Evolutionary conservation across 2,888 invertebrate genomes (phyloP).

Genomic region (Scaptodrosophila latifasciaeformis): DNA sequence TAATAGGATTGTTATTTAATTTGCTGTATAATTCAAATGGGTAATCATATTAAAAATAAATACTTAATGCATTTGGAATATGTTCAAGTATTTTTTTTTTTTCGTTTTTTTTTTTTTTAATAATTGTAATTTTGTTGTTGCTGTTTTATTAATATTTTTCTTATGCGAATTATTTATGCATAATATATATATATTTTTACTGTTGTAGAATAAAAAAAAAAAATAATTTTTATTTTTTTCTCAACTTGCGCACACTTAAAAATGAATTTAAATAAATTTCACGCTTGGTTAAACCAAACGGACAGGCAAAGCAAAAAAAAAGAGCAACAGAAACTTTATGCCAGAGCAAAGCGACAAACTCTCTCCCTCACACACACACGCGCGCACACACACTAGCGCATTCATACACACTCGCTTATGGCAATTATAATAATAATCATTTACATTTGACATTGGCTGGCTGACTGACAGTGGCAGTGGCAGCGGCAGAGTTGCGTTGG

Average conservation of each 20-base stretch:
- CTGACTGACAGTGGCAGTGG: slow-evolving; percentile 30
- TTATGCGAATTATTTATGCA: not conserved
- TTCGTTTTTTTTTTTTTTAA: slow-evolving; percentile 8
- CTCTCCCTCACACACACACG: slow-evolving; percentile 12
- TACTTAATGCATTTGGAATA: too few species aligned
- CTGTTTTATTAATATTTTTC: slow-evolving; percentile 3
- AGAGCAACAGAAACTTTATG: too few species aligned
- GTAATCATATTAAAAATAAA: too few species aligned
- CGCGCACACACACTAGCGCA: not conserved
- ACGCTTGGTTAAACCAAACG: slow-evolving; percentile 62
- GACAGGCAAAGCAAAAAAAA: not conserved
- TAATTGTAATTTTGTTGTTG: slow-evolving; percentile 20
- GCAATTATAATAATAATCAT: slow-evolving; percentile 63
- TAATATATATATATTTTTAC: slow-evolving; percentile 6
- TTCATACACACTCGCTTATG: slow-evolving; percentile 12
- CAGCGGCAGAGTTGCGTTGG: slow-evolving; percentile 8
- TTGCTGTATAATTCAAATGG: too few species aligned
- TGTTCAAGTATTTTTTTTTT: too few species aligned
- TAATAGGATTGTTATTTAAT: too few species aligned
- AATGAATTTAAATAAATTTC: slow-evolving; percentile 70
- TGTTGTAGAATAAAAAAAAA: not conserved
- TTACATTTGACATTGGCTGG: slow-evolving; percentile 63
- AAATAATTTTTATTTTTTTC: slow-evolving; percentile 28
- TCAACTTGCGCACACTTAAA: slow-evolving; percentile 64
- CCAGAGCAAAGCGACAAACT: slow-evolving; percentile 30